Evolutionary conservation across 2,888 invertebrate genomes (phyloP).

Genomic region (Mylabris sibirica): DNA sequence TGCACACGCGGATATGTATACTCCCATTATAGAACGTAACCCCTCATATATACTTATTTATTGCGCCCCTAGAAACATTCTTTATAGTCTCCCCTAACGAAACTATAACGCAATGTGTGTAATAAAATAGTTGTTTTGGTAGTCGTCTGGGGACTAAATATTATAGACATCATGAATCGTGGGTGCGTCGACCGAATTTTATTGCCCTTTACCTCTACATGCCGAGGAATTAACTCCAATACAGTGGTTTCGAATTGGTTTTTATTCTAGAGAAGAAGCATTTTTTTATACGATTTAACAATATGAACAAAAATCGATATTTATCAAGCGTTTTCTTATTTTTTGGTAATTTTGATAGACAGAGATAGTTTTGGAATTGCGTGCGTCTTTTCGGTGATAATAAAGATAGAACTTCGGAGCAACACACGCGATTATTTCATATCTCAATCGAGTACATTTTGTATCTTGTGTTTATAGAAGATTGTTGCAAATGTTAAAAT

Average conservation of each 20-base stretch:
- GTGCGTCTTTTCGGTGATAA: conserved; percentile 32
- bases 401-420: conserved; percentile 32
- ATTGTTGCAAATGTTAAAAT: conserved; percentile 31
- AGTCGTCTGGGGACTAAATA: conserved; percentile 31
- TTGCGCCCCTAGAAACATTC: conserved; percentile 28
- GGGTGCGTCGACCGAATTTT: conserved; percentile 29
- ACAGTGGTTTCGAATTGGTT: neutral
- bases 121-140: conserved; percentile 34
- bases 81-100: conserved; percentile 24
- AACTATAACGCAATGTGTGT: conserved; percentile 27
- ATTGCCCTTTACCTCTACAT: conserved; percentile 25
- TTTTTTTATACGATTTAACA: no score
- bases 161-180: conserved; percentile 28
- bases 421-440: conserved; percentile 41
- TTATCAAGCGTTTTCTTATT: neutral
- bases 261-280: neutral
- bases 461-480: conserved; percentile 1
- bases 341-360: no score
- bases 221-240: conserved; percentile 8
- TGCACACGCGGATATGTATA: conserved; percentile 31
- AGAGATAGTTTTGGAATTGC: conserved; percentile 23
- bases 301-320: no score
- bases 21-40: conserved; percentile 27
- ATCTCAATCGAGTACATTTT: conserved; percentile 34
- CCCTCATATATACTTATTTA: conserved; percentile 26